Base-by-base conservation (phyloP, 2,797 vertebrate species). In the Pipistrellus nathusii region DNA sequence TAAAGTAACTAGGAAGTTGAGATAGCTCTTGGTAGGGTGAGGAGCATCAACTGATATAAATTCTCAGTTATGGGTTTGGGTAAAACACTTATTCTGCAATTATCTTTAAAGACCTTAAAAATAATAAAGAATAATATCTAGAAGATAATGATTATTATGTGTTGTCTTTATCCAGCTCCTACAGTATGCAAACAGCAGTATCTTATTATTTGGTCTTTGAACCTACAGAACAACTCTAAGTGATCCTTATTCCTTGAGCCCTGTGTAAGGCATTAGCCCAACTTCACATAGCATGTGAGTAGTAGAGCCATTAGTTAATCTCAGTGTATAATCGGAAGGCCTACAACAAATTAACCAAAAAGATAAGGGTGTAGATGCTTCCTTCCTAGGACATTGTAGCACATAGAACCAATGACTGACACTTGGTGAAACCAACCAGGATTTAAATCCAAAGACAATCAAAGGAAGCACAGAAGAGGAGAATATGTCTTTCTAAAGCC, bases 1-100 rank as follows among this genome's bases (percentile, higher is more conserved):
- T 93, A 88, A 91, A 94, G 91, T 85, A 93, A 41, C 80, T 78
- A 93, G 88, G 48, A 93, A 80, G 86, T 64, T 10, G 8, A 96
- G 95, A 95, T 88, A 69, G 72, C 68, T 96, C 94, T 88, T 46
- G 66, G 51, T 41, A 35, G 89, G 20, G 59, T 38, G 20, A 88
- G 32, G 51, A 51, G 20, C 35, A 55, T 96, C 92, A 92, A 53
- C 27, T 82, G 68, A 59, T 92, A 35, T 35, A 69, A 82, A 85
- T 59, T 57, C 77, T 83, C 72, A 90, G 64, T 55, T 57, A 32
- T 78, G 30, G 30, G 15, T 92, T 57, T 87, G 44, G 38, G 30
- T 78, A 86, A 71, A 75, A 35, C 91, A 71, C 2, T 66, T 75
- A 80, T 57, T 92, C 85, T 91, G 53, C 64, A 48, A 68, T 41